Conservation (phyloP, 2,797 vertebrate genomes). For the Neosilurus hyrtlii region DNA sequence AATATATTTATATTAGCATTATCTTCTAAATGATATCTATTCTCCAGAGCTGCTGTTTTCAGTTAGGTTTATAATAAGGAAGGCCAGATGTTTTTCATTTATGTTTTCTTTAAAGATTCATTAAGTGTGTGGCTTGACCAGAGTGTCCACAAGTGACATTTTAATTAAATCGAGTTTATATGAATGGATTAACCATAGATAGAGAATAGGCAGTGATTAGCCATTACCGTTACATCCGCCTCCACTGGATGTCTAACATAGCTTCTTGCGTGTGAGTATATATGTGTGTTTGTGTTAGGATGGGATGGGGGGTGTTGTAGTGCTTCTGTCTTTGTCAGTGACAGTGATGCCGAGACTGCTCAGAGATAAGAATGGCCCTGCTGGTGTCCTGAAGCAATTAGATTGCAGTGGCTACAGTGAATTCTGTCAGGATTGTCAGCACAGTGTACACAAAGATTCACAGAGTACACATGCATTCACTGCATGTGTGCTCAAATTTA, state of each 20-base stretch:
- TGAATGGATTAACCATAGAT: not conserved
- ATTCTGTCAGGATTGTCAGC: constrained; percentile 39
- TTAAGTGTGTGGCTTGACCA: not conserved
- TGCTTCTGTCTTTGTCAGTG: constrained; percentile 7
- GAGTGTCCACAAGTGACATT: not conserved
- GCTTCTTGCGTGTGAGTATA: not conserved
- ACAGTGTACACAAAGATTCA: constrained; percentile 32
- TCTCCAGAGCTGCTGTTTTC: not conserved
- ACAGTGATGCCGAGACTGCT: constrained; percentile 27
- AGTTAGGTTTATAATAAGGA: not conserved
- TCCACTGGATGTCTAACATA: not conserved
- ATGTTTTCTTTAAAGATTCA: not conserved
- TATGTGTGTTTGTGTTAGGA: constrained; percentile 20
- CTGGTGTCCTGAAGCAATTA: constrained; percentile 40
- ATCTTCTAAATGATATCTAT: not conserved
- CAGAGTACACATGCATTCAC: constrained; percentile 22
- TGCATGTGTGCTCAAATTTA: constrained; percentile 23
- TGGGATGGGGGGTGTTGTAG: not conserved
- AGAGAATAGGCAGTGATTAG: constrained; percentile 1
- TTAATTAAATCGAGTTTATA: not conserved
- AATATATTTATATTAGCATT: not conserved
- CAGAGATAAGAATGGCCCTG: constrained; percentile 44
- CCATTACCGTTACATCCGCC: not conserved
- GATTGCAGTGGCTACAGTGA: not conserved
- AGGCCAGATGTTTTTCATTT: not conserved